Base-by-base conservation (phyloP, 2,888 invertebrate genomes). In the Vesta saturnalis region DNA sequence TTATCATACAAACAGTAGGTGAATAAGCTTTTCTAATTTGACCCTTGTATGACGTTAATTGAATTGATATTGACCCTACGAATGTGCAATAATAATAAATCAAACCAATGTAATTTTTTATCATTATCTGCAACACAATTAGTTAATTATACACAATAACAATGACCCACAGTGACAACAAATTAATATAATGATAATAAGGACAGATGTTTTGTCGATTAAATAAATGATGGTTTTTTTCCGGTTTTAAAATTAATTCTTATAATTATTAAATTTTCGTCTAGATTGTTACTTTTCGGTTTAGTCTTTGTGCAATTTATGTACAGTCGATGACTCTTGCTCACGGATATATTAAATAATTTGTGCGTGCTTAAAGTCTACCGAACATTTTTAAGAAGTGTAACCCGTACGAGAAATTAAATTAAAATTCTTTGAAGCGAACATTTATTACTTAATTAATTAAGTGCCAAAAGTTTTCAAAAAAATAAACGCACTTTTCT, bases 251-350 rank as follows among this genome's bases (percentile, higher is more conserved):
- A 18, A 18, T 54, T 54, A 60, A 60, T 60, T 47, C 60, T 46
- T 49, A 46, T 59, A 59, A 59, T 59, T 59, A 60, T 6, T 46
- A 60, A 60, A 60, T 60, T 60, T 60, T 60, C 23, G 23, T 23
- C 8, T 23, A 23, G 39, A 49, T 23, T 47, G 22, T n/a, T 1
- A 6, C 35, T 46, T 49, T 60, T 23, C 60, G 60, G 60, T 15
- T 43, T 60, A 10, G 16, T 39, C 60, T 60, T 60, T 60, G 60
- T 60, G 52, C 60, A 10, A 12, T 39, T 52, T 60, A 49, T 60
- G 60, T 60, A 35, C 60, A 22, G 22, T 49, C 49, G 49, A 49
- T 49, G 49, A 49, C 49, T 14, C 15, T 49, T 5, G n/a, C n/a
- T n/a, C n/a, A n/a, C n/a, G n/a, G n/a, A n/a, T n/a, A n/a, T n/a